Evolutionary conservation across 2,113 vertebrate genomes (phyloP), one percentile per base, ranked within the genome.

Genomic region (Ammodytes marinus): DNA sequence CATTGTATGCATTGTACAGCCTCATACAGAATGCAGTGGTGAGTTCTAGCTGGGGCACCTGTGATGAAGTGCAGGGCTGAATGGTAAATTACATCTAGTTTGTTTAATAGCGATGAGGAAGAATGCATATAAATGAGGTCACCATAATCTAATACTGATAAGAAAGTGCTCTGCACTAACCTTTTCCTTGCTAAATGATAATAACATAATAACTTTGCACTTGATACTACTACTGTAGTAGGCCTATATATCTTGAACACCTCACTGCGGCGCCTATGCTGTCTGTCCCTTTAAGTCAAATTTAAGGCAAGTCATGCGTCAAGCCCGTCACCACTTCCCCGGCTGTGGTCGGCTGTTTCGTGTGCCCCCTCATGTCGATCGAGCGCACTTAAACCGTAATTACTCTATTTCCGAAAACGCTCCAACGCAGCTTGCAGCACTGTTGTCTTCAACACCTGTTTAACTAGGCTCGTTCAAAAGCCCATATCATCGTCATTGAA

Each of bases 271-370:
- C 27, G 27, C 27, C 27, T 5, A 13, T 27, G 14, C 13, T 19
- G 45, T 37, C 74, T 72, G 68, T 3, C 45, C 68, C 73, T 77
- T 77, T 68, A 77, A 72, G 66, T 15, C 13, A 27, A 15, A 67
- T 47, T 57, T 4, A 13, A 49, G 54, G 1, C 12, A 19, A 35
- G 4, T 52, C 17, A 12, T 52, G 54, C 68, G 68, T 74, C 61
- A 74, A 47, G 8, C 45, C 42, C 6, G 37, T 57, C 46, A 10
- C 68, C 59, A 65, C 61, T 43, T 19, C 10, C 19, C 42, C n/a
- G 15, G 45, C 8, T 57, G 59, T 43, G 39, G 4, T 68, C 4
- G 3, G 2, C 43, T 40, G 19, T 19, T 14, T 39, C 17, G 71
- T 65, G 59, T 9, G 37, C 11, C 8, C 50, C 50, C 19, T 55